Percentiles rank a stretch among this genome's conserved stretches.
Evolutionary conservation across 2,888 invertebrate species (phyloP).

Genomic region (Phengaris arion): DNA sequence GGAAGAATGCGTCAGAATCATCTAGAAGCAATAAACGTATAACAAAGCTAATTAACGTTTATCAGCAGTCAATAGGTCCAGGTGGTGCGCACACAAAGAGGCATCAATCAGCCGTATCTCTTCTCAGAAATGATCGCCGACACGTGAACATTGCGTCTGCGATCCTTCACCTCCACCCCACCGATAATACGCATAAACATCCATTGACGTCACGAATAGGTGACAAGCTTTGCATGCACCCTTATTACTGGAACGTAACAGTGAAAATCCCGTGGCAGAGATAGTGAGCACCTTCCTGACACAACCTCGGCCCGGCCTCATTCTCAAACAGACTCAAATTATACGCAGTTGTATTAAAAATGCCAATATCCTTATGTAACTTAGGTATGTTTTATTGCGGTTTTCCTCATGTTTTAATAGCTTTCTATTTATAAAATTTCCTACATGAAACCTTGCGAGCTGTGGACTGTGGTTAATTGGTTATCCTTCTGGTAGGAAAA

Average conservation of each 20-base stretch:
- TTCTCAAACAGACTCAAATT: constrained; percentile 56
- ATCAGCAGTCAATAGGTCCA: constrained; percentile 16
- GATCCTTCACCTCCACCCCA: constrained; percentile 67
- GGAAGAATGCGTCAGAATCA: neutral
- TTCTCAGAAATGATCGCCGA: constrained; percentile 54
- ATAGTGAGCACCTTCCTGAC: constrained; percentile 43
- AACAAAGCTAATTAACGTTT: constrained; percentile 5
- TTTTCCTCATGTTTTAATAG: neutral
- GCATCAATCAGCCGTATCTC: constrained; percentile 61
- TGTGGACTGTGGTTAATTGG: neutral
- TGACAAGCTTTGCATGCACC: constrained; percentile 41
- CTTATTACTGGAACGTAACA: constrained; percentile 45
- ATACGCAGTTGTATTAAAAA: constrained; percentile 56
- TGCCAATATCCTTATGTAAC: constrained; percentile 40
- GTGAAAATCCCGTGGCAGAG: constrained; percentile 39
- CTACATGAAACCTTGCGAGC: neutral
- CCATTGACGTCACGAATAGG: constrained; percentile 64
- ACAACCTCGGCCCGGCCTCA: constrained; percentile 59
- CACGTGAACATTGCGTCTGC: constrained; percentile 60
- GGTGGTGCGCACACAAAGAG: constrained; percentile 59
- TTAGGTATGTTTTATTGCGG: constrained; percentile 2
- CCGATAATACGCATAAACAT: constrained; percentile 58
- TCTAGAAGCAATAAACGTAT: neutral
- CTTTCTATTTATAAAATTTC: neutral
- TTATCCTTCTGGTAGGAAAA: no score